Evolutionary conservation across 2,113 vertebrate genomes (phyloP).

Genomic region (Platysteira castanea): DNA sequence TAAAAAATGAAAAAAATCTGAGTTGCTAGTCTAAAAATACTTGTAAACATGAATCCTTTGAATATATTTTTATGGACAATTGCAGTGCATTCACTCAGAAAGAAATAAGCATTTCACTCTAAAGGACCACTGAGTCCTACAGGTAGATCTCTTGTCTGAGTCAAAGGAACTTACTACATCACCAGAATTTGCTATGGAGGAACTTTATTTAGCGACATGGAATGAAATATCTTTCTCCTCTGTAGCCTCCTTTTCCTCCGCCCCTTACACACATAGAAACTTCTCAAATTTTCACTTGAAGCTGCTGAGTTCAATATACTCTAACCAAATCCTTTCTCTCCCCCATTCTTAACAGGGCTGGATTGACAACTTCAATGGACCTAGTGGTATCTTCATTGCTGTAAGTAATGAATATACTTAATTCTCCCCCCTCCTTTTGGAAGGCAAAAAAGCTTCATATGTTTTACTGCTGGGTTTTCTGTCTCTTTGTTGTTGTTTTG

Average conservation of each 20-base stretch:
- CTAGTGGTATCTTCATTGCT: conserved; percentile 96
- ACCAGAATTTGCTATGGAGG: not conserved
- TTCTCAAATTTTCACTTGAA: not conserved
- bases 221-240: not conserved
- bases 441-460: not conserved
- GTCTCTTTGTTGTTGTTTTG: conserved; percentile 45
- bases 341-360: conserved; percentile 81
- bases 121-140: not conserved
- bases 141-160: not conserved
- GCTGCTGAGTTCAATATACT: not conserved
- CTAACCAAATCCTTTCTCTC: not conserved
- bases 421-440: not conserved
- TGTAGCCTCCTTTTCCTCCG: not conserved
- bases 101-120: not conserved
- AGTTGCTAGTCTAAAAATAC: not conserved
- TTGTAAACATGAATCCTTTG: not conserved
- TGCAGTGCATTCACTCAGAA: not conserved
- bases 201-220: not conserved
- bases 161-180: not conserved
- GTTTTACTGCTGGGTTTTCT: conserved; percentile 41
- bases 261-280: not conserved
- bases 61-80: not conserved
- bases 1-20: not conserved
- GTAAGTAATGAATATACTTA: conserved; percentile 78
- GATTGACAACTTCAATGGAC: conserved; percentile 99